Base-by-base conservation (phyloP, 2,113 vertebrate species). In the Tylochromis polylepis region DNA sequence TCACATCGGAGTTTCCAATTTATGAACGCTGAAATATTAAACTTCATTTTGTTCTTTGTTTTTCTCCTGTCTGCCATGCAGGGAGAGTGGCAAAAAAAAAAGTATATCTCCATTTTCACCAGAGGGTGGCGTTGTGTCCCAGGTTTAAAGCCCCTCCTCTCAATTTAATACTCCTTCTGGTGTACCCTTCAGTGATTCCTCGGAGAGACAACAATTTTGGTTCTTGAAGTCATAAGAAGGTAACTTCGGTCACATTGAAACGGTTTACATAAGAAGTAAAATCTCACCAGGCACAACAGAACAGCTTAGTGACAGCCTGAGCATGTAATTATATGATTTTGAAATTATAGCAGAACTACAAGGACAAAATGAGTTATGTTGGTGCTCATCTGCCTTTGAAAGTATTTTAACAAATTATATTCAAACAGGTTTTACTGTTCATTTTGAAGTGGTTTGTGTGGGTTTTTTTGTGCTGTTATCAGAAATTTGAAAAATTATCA, bases 121-220 rank as follows among this genome's bases (percentile, higher is more conserved):
- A 94, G 83, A 83, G 92, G 93, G 79, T 15, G 88, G 94, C 89
- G 67, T 22, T 90, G 79, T 88, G 20, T 11, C 22, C 4, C 59
- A 80, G 3, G 1, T 59, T 79, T 81, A 85, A 65, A 85, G 78
- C 79, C 57, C 70, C 70, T 75, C 91, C 86, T 86, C 34, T 87
- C 18, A 20, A 4, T 34, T 16, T 31, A 11, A 12, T 16, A 31
- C 16, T 27, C 4, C 20, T 36, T 51, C 82, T 81, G 2, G 9
- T 88, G 87, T 70, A 8, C 4, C 75, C 18, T 93, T 91, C 80
- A 89, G 2, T 0, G 56, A 70, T 57, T 56, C 43, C 51, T 83
- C 38, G 85, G 82, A 86, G 62, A 80, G 4, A 15, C 6, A 8
- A 1, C 1, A 1, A 1, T n/a, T 46, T 72, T 31, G 38, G 43